Percentiles rank a stretch among this genome's conserved stretches.
These are phyloP conservation scores for Sceloporus tristichus DNA, from an alignment of 2,113 vertebrate species.

Conservation along the genomic window DNA sequence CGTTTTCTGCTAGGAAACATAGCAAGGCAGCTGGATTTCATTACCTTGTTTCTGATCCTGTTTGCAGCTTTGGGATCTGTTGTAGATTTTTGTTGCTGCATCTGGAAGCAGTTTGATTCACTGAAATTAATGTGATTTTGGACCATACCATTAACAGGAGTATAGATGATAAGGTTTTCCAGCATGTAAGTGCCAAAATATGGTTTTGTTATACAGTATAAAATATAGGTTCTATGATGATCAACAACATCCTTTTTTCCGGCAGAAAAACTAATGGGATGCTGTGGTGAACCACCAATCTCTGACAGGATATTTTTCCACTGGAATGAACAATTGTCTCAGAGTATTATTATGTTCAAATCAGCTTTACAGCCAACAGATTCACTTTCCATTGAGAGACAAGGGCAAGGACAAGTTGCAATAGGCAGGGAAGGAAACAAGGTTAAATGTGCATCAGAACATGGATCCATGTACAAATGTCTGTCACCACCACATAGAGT, in stretches of 20 bases:
- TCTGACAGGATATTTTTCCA: conserved; percentile 3
- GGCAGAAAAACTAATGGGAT: background rate
- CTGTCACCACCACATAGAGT: background rate
- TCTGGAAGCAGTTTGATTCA: background rate
- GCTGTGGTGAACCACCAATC: background rate
- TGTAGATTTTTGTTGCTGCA: background rate
- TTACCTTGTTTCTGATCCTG: background rate
- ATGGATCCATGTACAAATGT: background rate
- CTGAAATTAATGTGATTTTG: background rate
- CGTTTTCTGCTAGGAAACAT: background rate
- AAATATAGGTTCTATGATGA: background rate
- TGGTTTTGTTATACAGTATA: background rate
- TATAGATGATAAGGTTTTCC: conserved; percentile 7
- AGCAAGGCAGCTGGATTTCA: no score
- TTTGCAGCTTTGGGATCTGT: background rate
- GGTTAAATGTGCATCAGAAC: background rate
- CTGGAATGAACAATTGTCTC: background rate
- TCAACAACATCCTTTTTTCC: background rate
- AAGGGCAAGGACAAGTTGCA: background rate
- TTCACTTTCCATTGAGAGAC: background rate
- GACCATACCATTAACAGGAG: background rate
- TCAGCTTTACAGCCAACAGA: background rate
- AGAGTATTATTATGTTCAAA: background rate
- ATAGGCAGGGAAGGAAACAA: background rate
- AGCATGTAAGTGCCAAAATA: background rate